Conservation (phyloP, 2,797 vertebrate genomes). For the Sebastes taczanowskii region DNA sequence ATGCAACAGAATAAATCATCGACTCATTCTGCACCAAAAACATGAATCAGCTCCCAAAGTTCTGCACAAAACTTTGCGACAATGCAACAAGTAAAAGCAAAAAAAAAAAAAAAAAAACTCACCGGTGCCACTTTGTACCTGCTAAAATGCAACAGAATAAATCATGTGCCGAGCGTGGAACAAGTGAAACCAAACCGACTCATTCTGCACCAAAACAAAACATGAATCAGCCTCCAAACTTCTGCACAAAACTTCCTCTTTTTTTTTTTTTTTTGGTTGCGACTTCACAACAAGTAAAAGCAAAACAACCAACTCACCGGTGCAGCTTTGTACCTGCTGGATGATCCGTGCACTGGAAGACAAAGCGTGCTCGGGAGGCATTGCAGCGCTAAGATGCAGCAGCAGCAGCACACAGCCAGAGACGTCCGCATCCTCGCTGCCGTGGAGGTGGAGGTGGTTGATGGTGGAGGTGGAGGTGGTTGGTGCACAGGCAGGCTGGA, state of each 20-base stretch:
- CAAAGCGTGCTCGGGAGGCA: slow-evolving; percentile 52
- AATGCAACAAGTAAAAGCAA: background rate
- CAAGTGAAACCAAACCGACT: background rate
- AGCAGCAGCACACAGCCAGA: slow-evolving; percentile 66
- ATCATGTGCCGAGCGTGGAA: background rate
- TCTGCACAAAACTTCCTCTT: background rate
- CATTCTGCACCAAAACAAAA: background rate
- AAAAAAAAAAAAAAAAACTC: slow-evolving; percentile 54
- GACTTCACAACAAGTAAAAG: background rate
- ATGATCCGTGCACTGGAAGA: slow-evolving; percentile 46
- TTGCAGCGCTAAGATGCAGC: slow-evolving; percentile 69
- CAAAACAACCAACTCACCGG: slow-evolving; percentile 69
- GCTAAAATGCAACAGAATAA: background rate
- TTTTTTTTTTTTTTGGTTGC: background rate
- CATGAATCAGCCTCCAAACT: background rate
- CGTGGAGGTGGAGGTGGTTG: background rate
- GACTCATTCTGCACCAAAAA: background rate
- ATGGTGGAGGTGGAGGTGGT: background rate
- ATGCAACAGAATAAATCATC: background rate
- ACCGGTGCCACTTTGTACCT: slow-evolving; percentile 59
- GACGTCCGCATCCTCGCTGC: slow-evolving; percentile 70
- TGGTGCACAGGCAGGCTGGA: slow-evolving; percentile 16
- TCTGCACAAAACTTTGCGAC: background rate
- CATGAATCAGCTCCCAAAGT: background rate
- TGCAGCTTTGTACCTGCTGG: slow-evolving; percentile 62